phyloP scores from a whole-genome alignment of 2,113 vertebrate genomes.

The Chloropsis hardwickii region DNA sequence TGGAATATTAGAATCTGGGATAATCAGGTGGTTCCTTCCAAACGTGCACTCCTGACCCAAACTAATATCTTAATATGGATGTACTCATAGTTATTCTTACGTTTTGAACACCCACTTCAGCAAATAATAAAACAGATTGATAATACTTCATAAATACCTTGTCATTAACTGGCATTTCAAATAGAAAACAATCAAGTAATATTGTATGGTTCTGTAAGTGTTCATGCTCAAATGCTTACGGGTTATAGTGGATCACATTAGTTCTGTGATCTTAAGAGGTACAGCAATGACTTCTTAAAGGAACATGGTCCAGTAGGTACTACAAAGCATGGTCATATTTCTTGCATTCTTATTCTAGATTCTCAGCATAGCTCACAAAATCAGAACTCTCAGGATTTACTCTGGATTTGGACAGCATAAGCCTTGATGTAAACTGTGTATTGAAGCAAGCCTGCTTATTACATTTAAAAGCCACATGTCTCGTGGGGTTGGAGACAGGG shows the following conservation, averaged over 20 bases:
- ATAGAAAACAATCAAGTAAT: not conserved
- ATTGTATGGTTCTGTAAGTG: not conserved
- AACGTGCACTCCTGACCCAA: not conserved
- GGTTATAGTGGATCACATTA: not conserved
- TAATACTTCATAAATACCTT: not conserved
- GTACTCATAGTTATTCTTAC: not conserved
- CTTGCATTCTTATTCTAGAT: not conserved
- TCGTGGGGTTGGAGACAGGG: too few species aligned
- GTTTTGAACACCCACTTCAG: not conserved
- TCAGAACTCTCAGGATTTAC: not conserved
- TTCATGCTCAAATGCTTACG: not conserved
- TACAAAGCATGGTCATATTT: not conserved
- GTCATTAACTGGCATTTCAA: not conserved
- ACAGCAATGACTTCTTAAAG: not conserved
- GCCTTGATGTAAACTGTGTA: not conserved
- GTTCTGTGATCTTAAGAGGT: not conserved
- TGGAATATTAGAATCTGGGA: not conserved
- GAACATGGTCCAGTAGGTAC: not conserved
- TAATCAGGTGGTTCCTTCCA: not conserved
- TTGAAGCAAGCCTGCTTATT: not conserved
- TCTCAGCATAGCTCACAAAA: not conserved
- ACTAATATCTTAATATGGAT: not conserved
- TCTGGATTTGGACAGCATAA: not conserved
- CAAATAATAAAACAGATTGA: not conserved
- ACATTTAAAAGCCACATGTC: too few species aligned